phyloP scores from a whole-genome alignment of 2,888 invertebrate genomes.

The Spilosoma lubricipeda region DNA sequence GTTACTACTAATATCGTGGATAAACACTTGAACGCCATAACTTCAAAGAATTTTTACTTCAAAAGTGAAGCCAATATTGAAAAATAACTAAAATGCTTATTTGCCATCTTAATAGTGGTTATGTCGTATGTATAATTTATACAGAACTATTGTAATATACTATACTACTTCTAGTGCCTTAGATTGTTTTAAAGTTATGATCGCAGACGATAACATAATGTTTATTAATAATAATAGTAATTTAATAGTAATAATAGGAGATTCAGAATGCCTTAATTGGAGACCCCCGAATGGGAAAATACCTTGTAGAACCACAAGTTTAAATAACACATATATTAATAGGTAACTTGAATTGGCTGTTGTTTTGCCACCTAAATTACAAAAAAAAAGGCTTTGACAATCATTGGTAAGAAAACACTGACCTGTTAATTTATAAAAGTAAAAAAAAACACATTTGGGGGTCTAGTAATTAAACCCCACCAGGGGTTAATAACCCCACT shows the following conservation, averaged over 20 bases:
- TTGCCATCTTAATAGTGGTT: neutral
- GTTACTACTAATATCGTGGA: neutral
- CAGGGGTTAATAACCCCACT: neutral
- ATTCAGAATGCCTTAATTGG: neutral
- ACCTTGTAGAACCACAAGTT: neutral
- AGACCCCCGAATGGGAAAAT: neutral
- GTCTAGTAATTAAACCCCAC: neutral
- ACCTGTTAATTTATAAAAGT: neutral
- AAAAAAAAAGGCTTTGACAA: too few relatives aligned
- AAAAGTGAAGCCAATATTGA: neutral
- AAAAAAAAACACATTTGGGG: neutral
- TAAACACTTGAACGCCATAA: neutral
- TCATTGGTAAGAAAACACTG: neutral
- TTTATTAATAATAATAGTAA: too few relatives aligned
- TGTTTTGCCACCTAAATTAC: too few relatives aligned
- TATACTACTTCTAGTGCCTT: conserved; percentile 13
- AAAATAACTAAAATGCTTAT: neutral
- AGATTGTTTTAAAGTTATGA: neutral
- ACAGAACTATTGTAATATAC: conserved; percentile 6
- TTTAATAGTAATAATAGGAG: too few relatives aligned
- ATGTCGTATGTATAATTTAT: conserved; percentile 13
- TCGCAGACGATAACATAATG: neutral
- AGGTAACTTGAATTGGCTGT: too few relatives aligned
- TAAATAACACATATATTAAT: too few relatives aligned
- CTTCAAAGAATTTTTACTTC: neutral